Conservation (phyloP, 2,113 vertebrate species). For the Oreochromis aureus region DNA sequence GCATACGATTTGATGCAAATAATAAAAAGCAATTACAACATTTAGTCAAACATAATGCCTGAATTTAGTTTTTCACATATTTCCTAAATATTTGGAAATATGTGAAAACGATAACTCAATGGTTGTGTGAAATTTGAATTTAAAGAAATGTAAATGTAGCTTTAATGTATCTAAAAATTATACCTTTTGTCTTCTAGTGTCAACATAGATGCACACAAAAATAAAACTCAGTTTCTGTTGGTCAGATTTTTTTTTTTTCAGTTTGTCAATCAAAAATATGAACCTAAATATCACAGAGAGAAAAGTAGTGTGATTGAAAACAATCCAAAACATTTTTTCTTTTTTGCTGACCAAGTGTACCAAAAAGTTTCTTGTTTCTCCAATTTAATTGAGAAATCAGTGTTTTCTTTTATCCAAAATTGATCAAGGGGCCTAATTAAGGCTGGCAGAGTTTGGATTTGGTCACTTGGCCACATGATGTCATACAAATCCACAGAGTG, state of each 20-base stretch:
- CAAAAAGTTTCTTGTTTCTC: not conserved
- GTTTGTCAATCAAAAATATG: not conserved
- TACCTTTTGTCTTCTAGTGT: no score
- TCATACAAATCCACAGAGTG: not conserved
- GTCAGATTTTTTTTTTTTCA: not conserved
- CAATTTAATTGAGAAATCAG: not conserved
- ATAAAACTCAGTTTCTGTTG: not conserved
- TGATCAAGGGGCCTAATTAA: not conserved
- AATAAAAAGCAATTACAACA: not conserved
- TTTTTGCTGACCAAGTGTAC: rapidly evolving
- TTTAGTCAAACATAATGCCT: not conserved
- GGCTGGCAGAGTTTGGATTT: not conserved
- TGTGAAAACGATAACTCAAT: not conserved
- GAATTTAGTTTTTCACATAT: not conserved
- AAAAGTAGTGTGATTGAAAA: not conserved
- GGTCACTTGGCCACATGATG: not conserved
- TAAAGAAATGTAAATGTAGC: not conserved
- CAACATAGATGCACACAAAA: not conserved
- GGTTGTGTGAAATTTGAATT: not conserved
- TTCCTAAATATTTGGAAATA: not conserved
- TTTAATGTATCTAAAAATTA: not conserved
- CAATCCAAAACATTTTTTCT: not conserved
- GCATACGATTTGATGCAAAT: not conserved
- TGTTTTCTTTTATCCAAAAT: not conserved
- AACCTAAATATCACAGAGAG: not conserved